Evolutionary conservation across 2,888 invertebrate species (phyloP), one percentile per base, ranked within the genome.

Genomic region (Polydrusus pterygomalis): DNA sequence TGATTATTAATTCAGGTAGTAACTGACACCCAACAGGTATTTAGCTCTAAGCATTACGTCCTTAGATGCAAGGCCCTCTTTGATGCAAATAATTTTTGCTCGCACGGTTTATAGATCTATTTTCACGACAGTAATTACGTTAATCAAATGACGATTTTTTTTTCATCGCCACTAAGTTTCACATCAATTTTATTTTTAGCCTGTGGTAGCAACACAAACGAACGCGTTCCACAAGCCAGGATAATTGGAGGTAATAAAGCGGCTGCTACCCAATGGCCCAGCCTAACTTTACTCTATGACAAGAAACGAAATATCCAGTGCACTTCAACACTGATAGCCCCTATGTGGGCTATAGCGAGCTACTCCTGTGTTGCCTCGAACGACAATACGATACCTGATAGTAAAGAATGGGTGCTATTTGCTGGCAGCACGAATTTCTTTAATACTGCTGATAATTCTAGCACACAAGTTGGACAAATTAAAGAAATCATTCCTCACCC

Each of bases 241-340:
- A 87, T 90, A 45, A 88, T 88, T 3, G 90, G 90, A 47, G 90
- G 89, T 3, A 89, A 87, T 60, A 86, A 86, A 58, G 88, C 84
- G 5, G 87, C 88, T 9, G 87, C 88, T 74, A 89, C 89, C 5
- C 90, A 91, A 82, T 91, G 90, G 91, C 89, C 91, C 0, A 91
- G 90, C 67, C 87, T 92, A 0, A 89, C 90, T 17, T 83, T 91
- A 25, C 82, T 91, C 7, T 88, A 87, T 78, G 88, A 89, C 78
- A 86, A 86, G 43, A 86, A 86, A 78, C 84, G 83, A 38, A 87
- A 88, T 69, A 83, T 87, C 15, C 87, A 88, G 75, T 91, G 91
- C 80, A 89, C 89, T 0, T 88, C 89, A 5, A 89, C 88, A 47
- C 80, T 89, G 20, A 82, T 91, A 13, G 85, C 89, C 10, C 89